phyloP scores from a whole-genome alignment of 2,113 vertebrate genomes.

The Ploceus nigricollis region DNA sequence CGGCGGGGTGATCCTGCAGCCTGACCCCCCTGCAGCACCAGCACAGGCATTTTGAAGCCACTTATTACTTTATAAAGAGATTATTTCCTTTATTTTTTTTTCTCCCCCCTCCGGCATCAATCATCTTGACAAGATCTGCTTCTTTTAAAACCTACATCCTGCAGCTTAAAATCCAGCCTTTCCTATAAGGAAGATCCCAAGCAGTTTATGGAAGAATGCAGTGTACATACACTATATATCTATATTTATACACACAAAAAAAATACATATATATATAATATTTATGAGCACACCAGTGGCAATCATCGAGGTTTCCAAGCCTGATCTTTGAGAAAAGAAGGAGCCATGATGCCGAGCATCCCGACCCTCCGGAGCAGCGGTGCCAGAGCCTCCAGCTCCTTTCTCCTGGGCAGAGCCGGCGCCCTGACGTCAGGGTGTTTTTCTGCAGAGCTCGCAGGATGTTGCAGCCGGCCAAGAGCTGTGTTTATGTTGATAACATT shows the following conservation, averaged over 20 bases:
- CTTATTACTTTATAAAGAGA: background rate
- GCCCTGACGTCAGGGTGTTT: constrained; percentile 57
- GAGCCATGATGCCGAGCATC: background rate
- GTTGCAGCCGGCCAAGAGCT: constrained; percentile 49
- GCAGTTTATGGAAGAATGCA: background rate
- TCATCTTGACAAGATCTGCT: background rate
- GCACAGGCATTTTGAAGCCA: background rate
- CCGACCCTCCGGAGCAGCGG: background rate
- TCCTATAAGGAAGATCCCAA: background rate
- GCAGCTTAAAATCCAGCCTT: background rate
- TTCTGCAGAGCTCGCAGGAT: constrained; percentile 54
- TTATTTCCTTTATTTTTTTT: background rate
- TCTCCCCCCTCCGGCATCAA: background rate
- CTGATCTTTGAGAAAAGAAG: background rate
- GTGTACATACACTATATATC: too few relatives aligned
- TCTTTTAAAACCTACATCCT: background rate
- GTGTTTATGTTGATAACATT: constrained; percentile 62
- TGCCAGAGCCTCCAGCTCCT: background rate
- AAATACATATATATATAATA: fast-evolving
- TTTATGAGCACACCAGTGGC: background rate
- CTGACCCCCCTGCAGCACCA: background rate
- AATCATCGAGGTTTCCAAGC: background rate
- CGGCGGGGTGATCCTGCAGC: background rate
- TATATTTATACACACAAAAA: background rate
- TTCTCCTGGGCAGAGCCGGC: background rate